Conservation (phyloP, 2,888 invertebrate species). For the Dioctria linearis region DNA sequence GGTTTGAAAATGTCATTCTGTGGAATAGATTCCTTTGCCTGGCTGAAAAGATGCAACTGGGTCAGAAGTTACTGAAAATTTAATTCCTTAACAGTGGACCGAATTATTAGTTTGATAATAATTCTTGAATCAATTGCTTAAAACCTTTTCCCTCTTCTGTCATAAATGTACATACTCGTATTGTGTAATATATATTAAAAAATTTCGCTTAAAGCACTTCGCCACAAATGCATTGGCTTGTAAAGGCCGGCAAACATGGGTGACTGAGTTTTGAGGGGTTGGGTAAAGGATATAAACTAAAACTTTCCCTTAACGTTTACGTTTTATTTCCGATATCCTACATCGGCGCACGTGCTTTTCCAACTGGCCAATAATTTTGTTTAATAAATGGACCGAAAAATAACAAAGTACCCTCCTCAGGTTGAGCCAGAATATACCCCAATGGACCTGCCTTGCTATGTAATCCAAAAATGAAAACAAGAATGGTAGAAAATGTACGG, state of each 20-base stretch:
- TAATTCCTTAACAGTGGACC: too few species aligned
- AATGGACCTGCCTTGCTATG: neutral
- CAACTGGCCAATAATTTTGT: conserved; percentile 43
- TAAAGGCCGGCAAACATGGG: neutral
- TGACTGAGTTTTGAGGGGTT: neutral
- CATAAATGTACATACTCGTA: too few species aligned
- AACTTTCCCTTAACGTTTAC: neutral
- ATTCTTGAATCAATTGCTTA: too few species aligned
- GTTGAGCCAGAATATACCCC: neutral
- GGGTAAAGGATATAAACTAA: neutral
- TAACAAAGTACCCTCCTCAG: conserved; percentile 18
- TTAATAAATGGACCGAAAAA: conserved; percentile 46
- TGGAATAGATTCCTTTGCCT: too few species aligned
- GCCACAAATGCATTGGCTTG: neutral
- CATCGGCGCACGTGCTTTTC: conserved; percentile 26
- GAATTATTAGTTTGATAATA: too few species aligned
- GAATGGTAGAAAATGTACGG: neutral
- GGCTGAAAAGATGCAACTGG: too few species aligned
- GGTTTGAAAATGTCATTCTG: too few species aligned
- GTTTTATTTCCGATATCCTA: neutral
- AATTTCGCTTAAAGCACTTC: neutral
- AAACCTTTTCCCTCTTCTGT: too few species aligned
- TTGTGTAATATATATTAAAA: neutral
- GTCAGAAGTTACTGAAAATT: too few species aligned
- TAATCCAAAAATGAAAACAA: neutral